phyloP scores from a whole-genome alignment of 2,797 vertebrate species.

The Vipera latastei region DNA sequence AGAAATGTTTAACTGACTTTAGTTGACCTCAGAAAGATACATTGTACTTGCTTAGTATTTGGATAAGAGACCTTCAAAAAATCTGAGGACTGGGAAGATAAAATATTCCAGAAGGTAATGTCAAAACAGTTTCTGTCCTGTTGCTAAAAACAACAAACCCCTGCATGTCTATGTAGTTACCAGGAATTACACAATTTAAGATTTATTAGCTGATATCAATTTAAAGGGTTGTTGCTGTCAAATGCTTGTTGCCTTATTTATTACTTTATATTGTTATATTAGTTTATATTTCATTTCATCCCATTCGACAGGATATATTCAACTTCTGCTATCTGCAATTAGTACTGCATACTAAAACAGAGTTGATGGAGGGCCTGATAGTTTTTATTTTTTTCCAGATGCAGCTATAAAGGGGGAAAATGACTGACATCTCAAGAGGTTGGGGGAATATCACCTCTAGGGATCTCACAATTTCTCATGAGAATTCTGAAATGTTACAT shows the following conservation, averaged over 20 bases:
- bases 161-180: not conserved
- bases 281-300: not conserved
- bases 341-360: not conserved
- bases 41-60: not conserved
- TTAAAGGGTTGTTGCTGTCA: not conserved
- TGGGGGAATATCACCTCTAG: not conserved
- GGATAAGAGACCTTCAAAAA: not conserved
- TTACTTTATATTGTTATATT: not conserved
- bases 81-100: not conserved
- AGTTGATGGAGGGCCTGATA: not conserved
- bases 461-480: not conserved
- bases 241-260: not conserved
- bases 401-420: not conserved
- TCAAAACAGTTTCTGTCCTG: not conserved
- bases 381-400: not conserved
- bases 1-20: not conserved
- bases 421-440: not conserved
- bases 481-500: not conserved
- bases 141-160: not conserved
- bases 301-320: not conserved
- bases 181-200: not conserved
- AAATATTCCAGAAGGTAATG: not conserved
- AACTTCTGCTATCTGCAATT: not conserved
- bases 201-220: not conserved
- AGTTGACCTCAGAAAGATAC: not conserved